Evolutionary conservation across 2,113 vertebrate species (phyloP).

Genomic region (Diphyllodes magnificus): DNA sequence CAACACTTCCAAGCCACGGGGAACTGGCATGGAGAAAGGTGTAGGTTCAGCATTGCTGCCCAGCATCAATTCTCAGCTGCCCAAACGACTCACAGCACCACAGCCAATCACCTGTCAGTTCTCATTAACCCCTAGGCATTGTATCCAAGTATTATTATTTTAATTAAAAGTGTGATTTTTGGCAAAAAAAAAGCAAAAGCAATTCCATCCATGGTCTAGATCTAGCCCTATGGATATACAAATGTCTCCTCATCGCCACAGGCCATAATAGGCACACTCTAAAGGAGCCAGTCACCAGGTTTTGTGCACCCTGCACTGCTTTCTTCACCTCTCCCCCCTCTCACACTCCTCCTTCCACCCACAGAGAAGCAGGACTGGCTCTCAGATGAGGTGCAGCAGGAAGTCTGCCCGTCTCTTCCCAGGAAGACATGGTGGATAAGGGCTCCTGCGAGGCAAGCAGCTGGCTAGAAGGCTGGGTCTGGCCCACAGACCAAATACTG

Average conservation of each 20-base stretch:
- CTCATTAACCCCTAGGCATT: not conserved
- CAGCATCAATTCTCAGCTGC: not conserved
- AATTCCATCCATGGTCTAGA: not conserved
- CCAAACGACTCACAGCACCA: not conserved
- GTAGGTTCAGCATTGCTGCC: not conserved
- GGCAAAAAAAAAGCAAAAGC: not conserved
- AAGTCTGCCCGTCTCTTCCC: not conserved
- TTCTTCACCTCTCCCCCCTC: not conserved
- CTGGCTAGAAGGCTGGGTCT: not conserved
- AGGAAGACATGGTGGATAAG: not conserved
- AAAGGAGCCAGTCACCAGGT: not conserved
- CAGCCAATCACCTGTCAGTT: not conserved
- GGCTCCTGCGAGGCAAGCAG: not conserved
- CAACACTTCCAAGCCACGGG: not conserved
- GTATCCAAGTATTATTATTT: not conserved
- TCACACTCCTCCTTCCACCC: not conserved
- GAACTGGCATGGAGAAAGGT: not conserved
- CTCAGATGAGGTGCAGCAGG: not conserved
- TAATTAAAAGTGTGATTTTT: not conserved
- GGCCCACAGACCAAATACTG: not conserved
- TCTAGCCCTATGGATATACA: not conserved
- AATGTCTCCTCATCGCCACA: not conserved
- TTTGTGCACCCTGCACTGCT: not conserved
- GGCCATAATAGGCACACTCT: not conserved
- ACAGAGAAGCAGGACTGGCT: not conserved